Conservation (phyloP, 1,140 invertebrate genomes). For the Spodoptera frugiperda region DNA sequence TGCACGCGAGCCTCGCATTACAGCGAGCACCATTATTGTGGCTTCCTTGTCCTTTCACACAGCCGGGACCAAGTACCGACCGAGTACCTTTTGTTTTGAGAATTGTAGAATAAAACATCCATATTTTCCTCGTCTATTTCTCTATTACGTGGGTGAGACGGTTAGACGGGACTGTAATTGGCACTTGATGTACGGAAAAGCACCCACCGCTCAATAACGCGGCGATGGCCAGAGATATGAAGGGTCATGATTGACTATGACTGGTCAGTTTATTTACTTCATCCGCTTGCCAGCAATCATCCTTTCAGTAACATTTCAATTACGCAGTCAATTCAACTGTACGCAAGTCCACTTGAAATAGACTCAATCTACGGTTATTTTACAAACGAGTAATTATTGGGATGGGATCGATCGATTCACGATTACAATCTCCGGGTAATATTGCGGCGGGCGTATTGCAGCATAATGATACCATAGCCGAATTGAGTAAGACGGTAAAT, state of each 20-base stretch:
- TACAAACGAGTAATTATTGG: constrained; percentile 4
- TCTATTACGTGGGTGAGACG: neutral
- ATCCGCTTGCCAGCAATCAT: neutral
- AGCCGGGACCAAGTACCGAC: neutral
- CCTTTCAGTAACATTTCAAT: constrained; percentile 19
- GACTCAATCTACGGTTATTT: neutral
- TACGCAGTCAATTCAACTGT: neutral
- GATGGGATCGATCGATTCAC: constrained; percentile 21
- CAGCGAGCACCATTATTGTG: neutral
- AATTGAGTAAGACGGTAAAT: constrained; percentile 67
- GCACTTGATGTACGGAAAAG: neutral
- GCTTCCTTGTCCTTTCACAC: neutral
- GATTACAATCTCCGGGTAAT: neutral
- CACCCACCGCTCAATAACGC: neutral
- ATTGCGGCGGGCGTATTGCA: constrained; percentile 34
- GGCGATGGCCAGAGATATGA: neutral
- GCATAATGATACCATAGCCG: constrained; percentile 53
- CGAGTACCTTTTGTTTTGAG: neutral
- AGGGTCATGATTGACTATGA: neutral
- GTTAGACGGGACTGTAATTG: neutral
- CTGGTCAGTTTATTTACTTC: neutral
- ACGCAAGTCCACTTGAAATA: neutral
- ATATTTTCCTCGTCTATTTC: no score
- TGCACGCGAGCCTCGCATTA: constrained; percentile 14
- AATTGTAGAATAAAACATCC: no score